Percentiles rank a stretch among this genome's conserved stretches.
Evolutionary conservation across 2,888 invertebrate genomes (phyloP).

Genomic region (Torymus texanus): DNA sequence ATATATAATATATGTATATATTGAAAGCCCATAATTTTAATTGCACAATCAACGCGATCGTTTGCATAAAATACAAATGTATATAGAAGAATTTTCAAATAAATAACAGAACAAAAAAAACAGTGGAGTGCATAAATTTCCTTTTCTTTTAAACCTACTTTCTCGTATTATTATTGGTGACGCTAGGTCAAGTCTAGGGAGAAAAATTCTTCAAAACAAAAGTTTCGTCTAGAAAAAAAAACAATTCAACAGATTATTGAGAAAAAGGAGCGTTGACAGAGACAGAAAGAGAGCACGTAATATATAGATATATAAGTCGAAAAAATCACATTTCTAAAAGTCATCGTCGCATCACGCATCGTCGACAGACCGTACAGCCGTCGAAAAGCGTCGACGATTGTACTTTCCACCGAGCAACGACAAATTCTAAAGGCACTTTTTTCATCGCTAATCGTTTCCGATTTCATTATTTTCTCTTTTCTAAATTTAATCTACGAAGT

Average conservation of each 20-base stretch:
- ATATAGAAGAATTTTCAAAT: conserved; percentile 29
- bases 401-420: conserved; percentile 18
- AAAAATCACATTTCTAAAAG: conserved; percentile 38
- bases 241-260: conserved; percentile 14
- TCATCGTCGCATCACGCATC: neutral
- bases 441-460: conserved; percentile 20
- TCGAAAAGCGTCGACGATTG: neutral
- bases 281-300: conserved; percentile 21
- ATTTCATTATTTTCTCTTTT: neutral
- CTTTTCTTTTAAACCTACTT: conserved; percentile 25
- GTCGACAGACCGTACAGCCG: neutral
- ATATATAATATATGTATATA: conserved; percentile 10
- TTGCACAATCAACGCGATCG: neutral
- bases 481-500: conserved; percentile 58
- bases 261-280: conserved; percentile 29
- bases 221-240: conserved; percentile 22
- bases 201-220: conserved; percentile 9
- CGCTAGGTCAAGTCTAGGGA: neutral
- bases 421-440: conserved; percentile 55
- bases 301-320: neutral
- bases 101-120: conserved; percentile 30
- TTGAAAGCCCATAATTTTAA: conserved; percentile 23
- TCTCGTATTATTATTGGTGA: conserved; percentile 5
- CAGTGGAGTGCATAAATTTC: neutral
- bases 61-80: conserved; percentile 12